Base-by-base conservation (phyloP, 2,797 vertebrate species). In the Rachycentron canadum region DNA sequence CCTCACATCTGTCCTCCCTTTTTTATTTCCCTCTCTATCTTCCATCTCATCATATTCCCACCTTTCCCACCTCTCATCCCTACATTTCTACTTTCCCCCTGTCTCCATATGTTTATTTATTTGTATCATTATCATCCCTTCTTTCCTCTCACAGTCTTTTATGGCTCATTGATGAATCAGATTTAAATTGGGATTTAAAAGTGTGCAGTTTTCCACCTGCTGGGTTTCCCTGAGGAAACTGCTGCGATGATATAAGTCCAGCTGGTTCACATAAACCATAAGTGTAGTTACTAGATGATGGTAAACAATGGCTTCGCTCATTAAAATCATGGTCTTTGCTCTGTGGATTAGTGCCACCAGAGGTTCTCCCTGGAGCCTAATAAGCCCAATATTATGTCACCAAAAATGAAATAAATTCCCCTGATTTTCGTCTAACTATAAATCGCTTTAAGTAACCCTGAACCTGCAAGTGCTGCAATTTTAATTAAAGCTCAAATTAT, bases 401-500 rank as follows among this genome's bases (percentile, higher is more conserved):
- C 0, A 23, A 17, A 63, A 62, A n/a, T 64, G 6, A 11, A 9
- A 50, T 23, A 7, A 60, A n/a, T 23, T 59, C 26, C 28, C 40
- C 19, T 21, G 3, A 49, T 11, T 47, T 40, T 34, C 28, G 38
- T 34, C 17, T n/a, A 6, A 23, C 28, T 11, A 3, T 25, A 25
- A 60, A 47, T 13, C 19, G 0, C 30, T 16, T 13, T 23, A 7
- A 7, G 40, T 8, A 49, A 40, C 16, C 23, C 25, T 61, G 25
- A 69, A 59, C 28, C 3, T 17, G 28, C 10, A 7, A 38, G 9
- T 12, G 13, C 38, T 36, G 36, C 0, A 16, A 21, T 79, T 72
- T 60, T 52, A 65, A 69, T 68, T 57, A 14, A 16, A 26, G 23
- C 47, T 71, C 9, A 23, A 32, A 30, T 65, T 63, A 57, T 69